Conservation (phyloP, 2,113 vertebrate species). For the Lophochroa leadbeateri region DNA sequence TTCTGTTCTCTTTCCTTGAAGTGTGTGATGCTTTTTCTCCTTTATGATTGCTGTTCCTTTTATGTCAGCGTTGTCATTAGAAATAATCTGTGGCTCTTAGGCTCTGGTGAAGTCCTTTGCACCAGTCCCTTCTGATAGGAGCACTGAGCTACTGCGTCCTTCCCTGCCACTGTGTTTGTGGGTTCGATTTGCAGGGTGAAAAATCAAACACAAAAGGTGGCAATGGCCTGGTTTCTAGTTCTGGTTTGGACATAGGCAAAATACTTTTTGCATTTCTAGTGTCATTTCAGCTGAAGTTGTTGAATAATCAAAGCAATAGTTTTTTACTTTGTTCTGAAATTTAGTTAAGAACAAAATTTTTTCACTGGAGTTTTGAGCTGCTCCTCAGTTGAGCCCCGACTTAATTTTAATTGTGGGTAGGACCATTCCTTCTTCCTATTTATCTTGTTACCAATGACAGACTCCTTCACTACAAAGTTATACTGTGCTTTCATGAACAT, state of each 20-base stretch:
- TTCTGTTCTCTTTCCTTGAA: background rate
- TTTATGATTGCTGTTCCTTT: background rate
- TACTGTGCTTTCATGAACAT: background rate
- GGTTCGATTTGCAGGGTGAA: background rate
- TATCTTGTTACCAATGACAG: background rate
- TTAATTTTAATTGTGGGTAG: background rate
- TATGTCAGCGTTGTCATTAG: background rate
- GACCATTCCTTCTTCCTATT: background rate
- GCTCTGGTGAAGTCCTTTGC: background rate
- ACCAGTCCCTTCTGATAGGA: background rate
- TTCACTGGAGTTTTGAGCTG: background rate
- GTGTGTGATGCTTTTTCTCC: background rate
- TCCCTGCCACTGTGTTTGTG: background rate
- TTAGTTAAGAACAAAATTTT: background rate
- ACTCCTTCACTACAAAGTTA: background rate
- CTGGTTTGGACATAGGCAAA: background rate
- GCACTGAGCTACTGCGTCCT: background rate
- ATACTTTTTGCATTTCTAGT: background rate
- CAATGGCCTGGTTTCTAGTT: background rate
- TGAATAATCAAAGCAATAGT: background rate
- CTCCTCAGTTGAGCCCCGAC: background rate
- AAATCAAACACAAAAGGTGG: background rate
- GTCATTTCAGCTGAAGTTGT: background rate
- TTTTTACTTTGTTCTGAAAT: background rate
- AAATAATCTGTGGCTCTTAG: background rate